Conservation (phyloP, 2,888 invertebrate species). For the Chirona hameri region DNA sequence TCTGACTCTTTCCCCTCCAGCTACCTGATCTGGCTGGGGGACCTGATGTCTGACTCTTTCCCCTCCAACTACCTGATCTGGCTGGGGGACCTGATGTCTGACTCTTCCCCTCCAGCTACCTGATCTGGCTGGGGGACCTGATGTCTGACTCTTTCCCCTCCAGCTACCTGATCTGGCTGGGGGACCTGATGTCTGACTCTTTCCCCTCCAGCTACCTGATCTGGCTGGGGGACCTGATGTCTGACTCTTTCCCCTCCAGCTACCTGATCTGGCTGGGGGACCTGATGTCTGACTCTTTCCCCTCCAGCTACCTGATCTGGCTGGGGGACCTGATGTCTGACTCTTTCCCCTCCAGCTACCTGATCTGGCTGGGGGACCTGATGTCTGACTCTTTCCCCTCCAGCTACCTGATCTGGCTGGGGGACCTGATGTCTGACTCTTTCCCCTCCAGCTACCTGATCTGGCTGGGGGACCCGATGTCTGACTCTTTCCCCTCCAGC, state of each 20-base stretch:
- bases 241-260: conserved; percentile 49
- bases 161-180: conserved; percentile 91
- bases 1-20: conserved; percentile 48
- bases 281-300: conserved; percentile 51
- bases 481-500: conserved; percentile 49
- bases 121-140: conserved; percentile 90
- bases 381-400: conserved; percentile 45
- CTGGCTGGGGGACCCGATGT: conserved; percentile 82
- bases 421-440: conserved; percentile 59
- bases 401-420: conserved; percentile 91
- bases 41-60: conserved; percentile 55
- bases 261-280: conserved; percentile 93
- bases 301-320: conserved; percentile 78
- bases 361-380: conserved; percentile 90
- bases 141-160: conserved; percentile 45
- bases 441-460: conserved; percentile 67
- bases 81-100: conserved; percentile 74
- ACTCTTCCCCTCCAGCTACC: conserved; percentile 58
- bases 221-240: conserved; percentile 83
- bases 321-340: conserved; percentile 70
- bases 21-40: conserved; percentile 90
- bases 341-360: conserved; percentile 58
- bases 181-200: conserved; percentile 59
- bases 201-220: conserved; percentile 67
- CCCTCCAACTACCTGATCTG: conserved; percentile 74